phyloP scores from a whole-genome alignment of 2,113 vertebrate species.

The Capricornis sumatraensis region DNA sequence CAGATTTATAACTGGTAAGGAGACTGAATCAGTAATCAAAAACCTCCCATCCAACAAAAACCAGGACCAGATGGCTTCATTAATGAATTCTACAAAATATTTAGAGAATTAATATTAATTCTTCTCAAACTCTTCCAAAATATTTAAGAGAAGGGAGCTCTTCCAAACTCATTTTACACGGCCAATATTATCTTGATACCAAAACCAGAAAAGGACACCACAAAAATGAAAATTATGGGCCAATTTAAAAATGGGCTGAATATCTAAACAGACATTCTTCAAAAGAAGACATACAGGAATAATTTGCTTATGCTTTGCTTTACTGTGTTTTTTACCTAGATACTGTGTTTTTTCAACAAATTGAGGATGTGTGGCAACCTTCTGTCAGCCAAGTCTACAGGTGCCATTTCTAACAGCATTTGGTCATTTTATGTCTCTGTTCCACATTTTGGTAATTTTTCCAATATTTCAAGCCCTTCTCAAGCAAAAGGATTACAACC shows the following conservation, averaged over 20 bases:
- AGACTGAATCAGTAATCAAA: not conserved
- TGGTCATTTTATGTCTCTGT: not conserved
- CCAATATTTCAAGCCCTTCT: not conserved
- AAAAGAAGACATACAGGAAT: not conserved
- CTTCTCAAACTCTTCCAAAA: not conserved
- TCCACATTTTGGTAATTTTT: not conserved
- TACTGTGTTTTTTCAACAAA: not conserved
- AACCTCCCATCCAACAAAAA: not conserved
- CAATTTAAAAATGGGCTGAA: not conserved
- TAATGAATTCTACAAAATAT: not conserved
- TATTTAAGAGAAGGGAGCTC: not conserved
- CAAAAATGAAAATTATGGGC: not conserved
- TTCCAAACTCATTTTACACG: not conserved
- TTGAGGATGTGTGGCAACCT: not conserved
- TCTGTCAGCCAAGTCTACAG: not conserved
- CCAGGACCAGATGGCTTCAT: not conserved
- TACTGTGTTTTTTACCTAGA: not conserved
- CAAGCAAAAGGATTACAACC: not conserved
- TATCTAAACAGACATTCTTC: not conserved
- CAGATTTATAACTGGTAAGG: not conserved
- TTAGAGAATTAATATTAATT: not conserved
- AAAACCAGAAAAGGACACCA: not conserved
- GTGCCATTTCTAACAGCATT: not conserved
- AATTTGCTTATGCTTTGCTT: not conserved
- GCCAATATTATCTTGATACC: not conserved